Percentiles rank a stretch among this genome's conserved stretches.
These are phyloP conservation scores for Anabas testudineus DNA, from an alignment of 2,797 vertebrate species.

Conservation along the genomic window DNA sequence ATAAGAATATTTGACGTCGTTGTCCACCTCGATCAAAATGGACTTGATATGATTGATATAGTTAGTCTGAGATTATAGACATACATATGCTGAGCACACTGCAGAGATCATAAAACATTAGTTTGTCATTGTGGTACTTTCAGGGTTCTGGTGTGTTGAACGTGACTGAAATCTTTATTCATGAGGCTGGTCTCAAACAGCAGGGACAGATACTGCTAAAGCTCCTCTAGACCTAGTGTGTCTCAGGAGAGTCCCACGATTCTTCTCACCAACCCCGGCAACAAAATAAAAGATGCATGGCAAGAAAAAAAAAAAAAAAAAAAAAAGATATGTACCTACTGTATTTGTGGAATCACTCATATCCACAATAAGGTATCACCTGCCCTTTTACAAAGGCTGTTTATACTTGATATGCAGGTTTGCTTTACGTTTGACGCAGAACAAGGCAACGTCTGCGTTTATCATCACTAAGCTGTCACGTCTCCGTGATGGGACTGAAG, in stretches of 20 bases:
- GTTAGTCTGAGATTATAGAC: constrained; percentile 65
- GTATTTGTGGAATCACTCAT: constrained; percentile 68
- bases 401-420: constrained; percentile 69
- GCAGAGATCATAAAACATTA: constrained; percentile 80
- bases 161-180: constrained; percentile 84
- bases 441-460: constrained; percentile 90
- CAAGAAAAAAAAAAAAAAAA: constrained; percentile 35
- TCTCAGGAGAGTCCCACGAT: constrained; percentile 72
- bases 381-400: constrained; percentile 58
- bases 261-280: constrained; percentile 59
- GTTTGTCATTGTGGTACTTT: constrained; percentile 81
- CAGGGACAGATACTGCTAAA: constrained; percentile 78
- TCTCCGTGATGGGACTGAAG: constrained; percentile 90
- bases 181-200: constrained; percentile 78
- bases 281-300: constrained; percentile 71
- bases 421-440: constrained; percentile 86
- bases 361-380: constrained; percentile 62
- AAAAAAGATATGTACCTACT: constrained; percentile 63
- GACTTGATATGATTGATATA: constrained; percentile 67
- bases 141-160: constrained; percentile 72
- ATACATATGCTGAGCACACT: constrained; percentile 73
- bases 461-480: constrained; percentile 91
- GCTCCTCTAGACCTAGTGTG: constrained; percentile 71
- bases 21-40: constrained; percentile 53
- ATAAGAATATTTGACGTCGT: constrained; percentile 22